Evolutionary conservation across 2,888 invertebrate species (phyloP), one percentile per base, ranked within the genome.

Genomic region (Nudaria mundana): DNA sequence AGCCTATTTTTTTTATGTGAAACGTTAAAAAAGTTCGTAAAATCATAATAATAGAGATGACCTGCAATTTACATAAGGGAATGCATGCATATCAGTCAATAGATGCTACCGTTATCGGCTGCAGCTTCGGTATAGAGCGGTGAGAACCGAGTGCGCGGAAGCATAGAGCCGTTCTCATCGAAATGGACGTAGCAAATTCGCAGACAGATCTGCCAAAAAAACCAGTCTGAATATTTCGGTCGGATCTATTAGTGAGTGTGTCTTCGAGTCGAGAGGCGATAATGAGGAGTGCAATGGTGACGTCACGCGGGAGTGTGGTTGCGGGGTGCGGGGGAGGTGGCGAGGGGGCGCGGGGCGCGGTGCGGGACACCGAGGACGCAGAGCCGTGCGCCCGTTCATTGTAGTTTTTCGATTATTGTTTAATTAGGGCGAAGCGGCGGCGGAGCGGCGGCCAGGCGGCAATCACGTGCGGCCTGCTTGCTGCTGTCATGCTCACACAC

Each of bases 401-500:
- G 87, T 87, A 87, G 85, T 87, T 86, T 87, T 87, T 87, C 87
- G 87, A 88, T 88, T 88, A 87, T 87, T 88, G 87, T 88, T 87
- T 88, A 87, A 88, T 87, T 88, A 88, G 87, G 87, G 86, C 87
- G 86, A 87, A 86, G 86, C 87, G 86, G 87, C 87, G 85, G 85
- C 86, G 84, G 77, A 80, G 83, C 86, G 86, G 80, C 86, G 83
- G 83, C 81, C 84, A 84, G 85, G 68, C 68, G 52, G 42, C 53
- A 52, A 51, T 54, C 70, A 77, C 63, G 44, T 50, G 69, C 76
- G 84, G 85, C 71, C 79, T 81, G 85, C 78, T 25, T 18, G 14
- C 29, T 16, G 18, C 30, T 13, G 8, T 45, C 20, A 20, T 22
- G 30, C 22, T 30, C 23, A 33, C 40, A 35, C 12, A 29, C 10